Base-by-base conservation (phyloP, 2,888 invertebrate species). In the Dexiosoma caninum region DNA sequence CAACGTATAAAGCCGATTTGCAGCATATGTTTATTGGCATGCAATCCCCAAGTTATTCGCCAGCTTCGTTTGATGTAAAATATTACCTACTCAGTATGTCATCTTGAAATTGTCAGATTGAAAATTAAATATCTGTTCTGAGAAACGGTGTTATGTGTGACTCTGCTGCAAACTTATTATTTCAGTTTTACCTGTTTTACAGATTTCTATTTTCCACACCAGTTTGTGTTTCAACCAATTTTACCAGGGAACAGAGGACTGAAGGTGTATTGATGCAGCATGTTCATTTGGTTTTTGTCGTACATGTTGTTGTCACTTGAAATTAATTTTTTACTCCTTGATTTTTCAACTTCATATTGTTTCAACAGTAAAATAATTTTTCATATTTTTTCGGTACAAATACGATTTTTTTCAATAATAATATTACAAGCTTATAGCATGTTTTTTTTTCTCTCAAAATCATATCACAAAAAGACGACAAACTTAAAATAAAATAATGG, bases 101-200 rank as follows among this genome's bases (percentile, higher is more conserved):
- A n/a, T n/a, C n/a, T n/a, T n/a, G n/a, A n/a, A n/a, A n/a, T n/a
- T n/a, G n/a, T n/a, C n/a, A n/a, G n/a, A n/a, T n/a, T n/a, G n/a
- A n/a, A n/a, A n/a, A n/a, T n/a, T n/a, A n/a, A n/a, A n/a, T n/a
- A n/a, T n/a, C n/a, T n/a, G n/a, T n/a, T n/a, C n/a, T n/a, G n/a
- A n/a, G 37, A 55, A 57, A 74, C 14, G 0, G 76, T 70, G 76
- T 77, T 42, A 2, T 21, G 2, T 49, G n/a, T 8, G 12, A 21
- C 12, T 57, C 49, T n/a, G 37, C 12, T 53, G 12, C n/a, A 2
- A 42, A 42, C 35, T 8, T 37, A 16, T 67, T 55, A 37, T 60
- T 72, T 72, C 9, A 62, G 23, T 67, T 67, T 62, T 77, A 81
- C 72, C 77, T 72, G 71, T 55, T 64, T 81, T 69, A 69, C 51